Conservation (phyloP, 2,888 invertebrate genomes). For the Eulithis testata region DNA sequence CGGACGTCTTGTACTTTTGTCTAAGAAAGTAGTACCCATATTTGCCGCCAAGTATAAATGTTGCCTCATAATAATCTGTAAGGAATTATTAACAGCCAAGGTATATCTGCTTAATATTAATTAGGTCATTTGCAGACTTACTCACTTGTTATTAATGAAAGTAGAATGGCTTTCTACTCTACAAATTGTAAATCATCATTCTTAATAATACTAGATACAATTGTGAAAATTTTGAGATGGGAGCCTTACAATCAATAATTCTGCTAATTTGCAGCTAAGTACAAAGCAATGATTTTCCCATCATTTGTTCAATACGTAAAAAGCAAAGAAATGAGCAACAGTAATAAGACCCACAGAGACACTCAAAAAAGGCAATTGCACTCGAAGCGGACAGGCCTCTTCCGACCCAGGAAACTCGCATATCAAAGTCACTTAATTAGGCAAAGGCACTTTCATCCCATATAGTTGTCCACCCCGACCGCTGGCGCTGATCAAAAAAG, state of each 20-base stretch:
- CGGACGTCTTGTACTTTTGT: background rate
- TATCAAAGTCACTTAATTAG: constrained; percentile 58
- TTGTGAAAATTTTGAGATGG: too few relatives aligned
- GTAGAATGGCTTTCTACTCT: too few relatives aligned
- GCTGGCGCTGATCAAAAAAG: constrained; percentile 60
- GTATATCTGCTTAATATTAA: too few relatives aligned
- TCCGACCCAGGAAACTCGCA: constrained; percentile 43
- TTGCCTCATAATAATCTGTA: too few relatives aligned
- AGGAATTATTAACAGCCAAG: too few relatives aligned
- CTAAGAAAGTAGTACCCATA: too few relatives aligned
- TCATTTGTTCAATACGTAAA: constrained; percentile 1
- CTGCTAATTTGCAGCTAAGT: background rate
- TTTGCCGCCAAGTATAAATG: too few relatives aligned
- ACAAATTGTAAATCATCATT: too few relatives aligned
- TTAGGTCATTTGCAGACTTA: too few relatives aligned
- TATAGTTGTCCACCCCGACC: constrained; percentile 57
- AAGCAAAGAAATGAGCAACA: constrained; percentile 12
- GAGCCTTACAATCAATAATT: too few relatives aligned
- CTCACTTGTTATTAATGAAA: too few relatives aligned
- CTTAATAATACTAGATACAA: too few relatives aligned
- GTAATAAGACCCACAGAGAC: constrained; percentile 15
- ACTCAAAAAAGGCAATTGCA: constrained; percentile 28
- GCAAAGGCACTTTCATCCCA: constrained; percentile 56
- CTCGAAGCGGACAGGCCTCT: constrained; percentile 27
- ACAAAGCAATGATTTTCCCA: background rate